phyloP scores from a whole-genome alignment of 2,113 vertebrate species.

The Hydrochoerus hydrochaeris region DNA sequence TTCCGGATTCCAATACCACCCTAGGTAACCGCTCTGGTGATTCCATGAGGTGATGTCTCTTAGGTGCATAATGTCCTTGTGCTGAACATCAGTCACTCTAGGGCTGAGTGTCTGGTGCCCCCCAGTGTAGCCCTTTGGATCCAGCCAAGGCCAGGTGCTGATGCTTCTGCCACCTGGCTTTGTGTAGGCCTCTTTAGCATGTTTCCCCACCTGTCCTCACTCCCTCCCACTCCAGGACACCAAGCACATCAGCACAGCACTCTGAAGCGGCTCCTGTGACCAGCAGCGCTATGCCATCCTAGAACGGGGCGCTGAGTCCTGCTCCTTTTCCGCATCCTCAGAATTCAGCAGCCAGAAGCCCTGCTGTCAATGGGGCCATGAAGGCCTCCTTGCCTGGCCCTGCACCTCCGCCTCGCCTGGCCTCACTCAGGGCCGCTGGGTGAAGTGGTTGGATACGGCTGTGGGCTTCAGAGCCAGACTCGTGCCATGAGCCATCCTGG shows the following conservation, averaged over 20 bases:
- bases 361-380: background rate
- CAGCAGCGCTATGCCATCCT: background rate
- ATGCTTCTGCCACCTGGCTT: background rate
- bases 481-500: background rate
- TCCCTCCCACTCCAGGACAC: background rate
- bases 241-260: accelerated
- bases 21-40: background rate
- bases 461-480: background rate
- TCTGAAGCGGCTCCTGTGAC: background rate
- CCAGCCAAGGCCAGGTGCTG: background rate
- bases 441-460: background rate
- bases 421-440: background rate
- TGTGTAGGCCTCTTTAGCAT: background rate
- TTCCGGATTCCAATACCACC: background rate
- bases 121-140: background rate
- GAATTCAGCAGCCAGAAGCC: background rate
- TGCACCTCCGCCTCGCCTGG: background rate
- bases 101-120: background rate
- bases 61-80: too few relatives aligned
- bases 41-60: background rate
- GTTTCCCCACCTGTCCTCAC: background rate
- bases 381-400: background rate
- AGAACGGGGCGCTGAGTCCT: background rate
- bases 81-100: background rate
- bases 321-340: background rate